Base-by-base conservation (phyloP, 2,797 vertebrate genomes). In the Hoplostethus mediterraneus region DNA sequence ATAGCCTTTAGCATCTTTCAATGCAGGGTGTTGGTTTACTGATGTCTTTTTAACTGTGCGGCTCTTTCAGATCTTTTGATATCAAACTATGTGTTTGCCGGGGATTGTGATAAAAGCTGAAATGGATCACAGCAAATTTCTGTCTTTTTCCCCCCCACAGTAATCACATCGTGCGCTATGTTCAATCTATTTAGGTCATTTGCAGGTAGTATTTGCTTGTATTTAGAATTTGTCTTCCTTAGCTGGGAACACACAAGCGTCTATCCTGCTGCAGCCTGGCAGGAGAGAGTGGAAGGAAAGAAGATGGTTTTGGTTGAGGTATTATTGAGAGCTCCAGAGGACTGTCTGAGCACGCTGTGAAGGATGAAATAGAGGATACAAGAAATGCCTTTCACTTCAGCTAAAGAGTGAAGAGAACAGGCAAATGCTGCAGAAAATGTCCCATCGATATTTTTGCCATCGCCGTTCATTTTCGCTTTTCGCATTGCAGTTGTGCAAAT, bases 341-440 rank as follows among this genome's bases (percentile, higher is more conserved):
- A 82, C 87, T 81, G 81, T 76, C 81, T 84, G 61, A 2, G 80
- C 80, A 77, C 73, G 82, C 79, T 79, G 83, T 85, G 88, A 85
- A 74, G 86, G 86, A 90, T 87, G 88, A 90, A 81, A 84, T 68
- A 56, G 57, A 85, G 71, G 79, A 82, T 79, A 60, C 63, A 72
- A 84, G 77, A 80, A 71, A 69, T 62, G 38, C 58, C 71, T 71
- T 71, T 85, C 75, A 71, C 62, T 73, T 55, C 58, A 55, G 42
- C 72, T 69, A 53, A 77, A 66, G 75, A 79, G 75, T 77, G 63
- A 49, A 53, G 63, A 67, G 55, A 75, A 73, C 42, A 72, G 68
- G 62, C 31, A 81, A 76, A 81, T 78, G 67, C 58, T 80, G 56
- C 44, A 65, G 67, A 71, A 81, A 77, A 73, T 65, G 62, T 56